Evolutionary conservation across 2,797 vertebrate genomes (phyloP), one percentile per base, ranked within the genome.

Genomic region (Tamandua tetradactyla): DNA sequence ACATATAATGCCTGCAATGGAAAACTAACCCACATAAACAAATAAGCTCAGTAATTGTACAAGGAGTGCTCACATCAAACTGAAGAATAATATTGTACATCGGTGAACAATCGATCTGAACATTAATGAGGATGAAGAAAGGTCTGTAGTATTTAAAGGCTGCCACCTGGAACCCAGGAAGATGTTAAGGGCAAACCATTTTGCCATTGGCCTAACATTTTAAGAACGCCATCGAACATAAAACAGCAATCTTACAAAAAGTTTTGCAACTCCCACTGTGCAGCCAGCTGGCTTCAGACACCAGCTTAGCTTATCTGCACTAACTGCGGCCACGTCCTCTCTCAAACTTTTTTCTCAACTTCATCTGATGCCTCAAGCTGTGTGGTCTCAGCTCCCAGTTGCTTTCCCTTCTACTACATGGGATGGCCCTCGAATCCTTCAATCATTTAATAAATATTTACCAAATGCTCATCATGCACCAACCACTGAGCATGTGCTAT

Each of bases 371-470:
- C 64, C 75, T 89, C 64, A 47, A 30, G 20, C 7, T 78, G 14
- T 23, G 17, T 68, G 75, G 74, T 18, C 37, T 82, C 74, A 57
- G 72, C 30, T 68, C 86, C 23, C 2, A 7, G 25, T 6, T 40
- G 20, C 79, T 89, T 55, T 84, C 32, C 81, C 25, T 84, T 89
- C 82, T 47, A 35, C 18, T 81, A 30, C 55, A 80, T 40, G 47
- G 17, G n/a, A 11, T 47, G 40, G 57, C 35, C 9, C 35, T 89
- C 32, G 25, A 75, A 35, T 92, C 61, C 49, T 78, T 82, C 42
- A 64, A 32, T 79, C 17, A 85, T 15, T 8, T 68, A n/a, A 15
- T 59, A 86, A 94, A 80, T 80, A 93, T 69, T 85, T 91, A 79
- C 91, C 47, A 49, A 61, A 55, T 27, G 47, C 44, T 75, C 25